These are phyloP conservation scores for Philopedon plagiatum DNA, from an alignment of 2,888 invertebrate species.

Conservation along the genomic window DNA sequence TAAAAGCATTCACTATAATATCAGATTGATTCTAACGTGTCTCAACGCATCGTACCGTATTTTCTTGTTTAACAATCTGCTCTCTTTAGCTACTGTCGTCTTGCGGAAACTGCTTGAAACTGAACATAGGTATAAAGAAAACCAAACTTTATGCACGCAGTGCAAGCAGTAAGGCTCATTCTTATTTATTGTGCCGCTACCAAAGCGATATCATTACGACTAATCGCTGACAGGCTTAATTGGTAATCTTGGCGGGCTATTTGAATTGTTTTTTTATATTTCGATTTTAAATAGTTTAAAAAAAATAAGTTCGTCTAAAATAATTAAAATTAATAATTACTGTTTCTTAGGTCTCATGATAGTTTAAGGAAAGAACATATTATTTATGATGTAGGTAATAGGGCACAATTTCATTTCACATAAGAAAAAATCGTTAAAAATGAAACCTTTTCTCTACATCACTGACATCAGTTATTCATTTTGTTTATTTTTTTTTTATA, in stretches of 20 bases:
- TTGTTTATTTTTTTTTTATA: too few species aligned
- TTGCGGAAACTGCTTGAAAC: not conserved
- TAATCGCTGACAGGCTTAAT: not conserved
- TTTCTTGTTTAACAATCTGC: not conserved
- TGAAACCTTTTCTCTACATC: too few species aligned
- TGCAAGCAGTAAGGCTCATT: slow-evolving; percentile 5
- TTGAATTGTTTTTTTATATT: not conserved
- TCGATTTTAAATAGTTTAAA: not conserved
- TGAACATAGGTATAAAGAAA: slow-evolving; percentile 6
- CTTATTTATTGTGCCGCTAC: slow-evolving; percentile 8
- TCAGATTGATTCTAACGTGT: not conserved
- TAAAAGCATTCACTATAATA: not conserved
- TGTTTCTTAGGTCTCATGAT: too few species aligned
- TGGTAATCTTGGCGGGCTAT: slow-evolving; percentile 4
- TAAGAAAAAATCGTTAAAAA: too few species aligned
- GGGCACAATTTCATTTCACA: too few species aligned
- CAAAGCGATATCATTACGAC: slow-evolving; percentile 2
- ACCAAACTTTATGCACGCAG: slow-evolving; percentile 8
- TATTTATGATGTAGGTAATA: too few species aligned
- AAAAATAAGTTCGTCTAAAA: not conserved
- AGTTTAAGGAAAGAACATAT: too few species aligned
- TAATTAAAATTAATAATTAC: too few species aligned
- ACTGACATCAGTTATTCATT: too few species aligned
- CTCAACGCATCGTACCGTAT: not conserved
- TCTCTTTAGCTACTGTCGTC: not conserved